Percentiles rank a stretch among this genome's conserved stretches.
phyloP scores from a whole-genome alignment of 2,113 vertebrate species.

The Nansenia antarctica region DNA sequence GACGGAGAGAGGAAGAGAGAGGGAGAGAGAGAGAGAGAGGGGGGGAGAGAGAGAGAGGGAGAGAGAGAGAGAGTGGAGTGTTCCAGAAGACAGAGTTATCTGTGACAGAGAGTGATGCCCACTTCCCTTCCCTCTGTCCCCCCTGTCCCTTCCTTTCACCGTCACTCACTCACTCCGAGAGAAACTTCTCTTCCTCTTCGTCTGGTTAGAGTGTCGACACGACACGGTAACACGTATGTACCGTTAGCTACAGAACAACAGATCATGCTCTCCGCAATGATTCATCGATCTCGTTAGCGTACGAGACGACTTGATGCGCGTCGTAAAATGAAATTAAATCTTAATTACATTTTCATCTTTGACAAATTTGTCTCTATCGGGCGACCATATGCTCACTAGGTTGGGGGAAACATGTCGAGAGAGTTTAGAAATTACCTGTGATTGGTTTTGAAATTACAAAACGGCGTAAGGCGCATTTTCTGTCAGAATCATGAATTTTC shows the following conservation, averaged over 20 bases:
- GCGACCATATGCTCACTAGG: constrained; percentile 62
- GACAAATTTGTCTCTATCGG: constrained; percentile 61
- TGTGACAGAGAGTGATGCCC: constrained; percentile 67
- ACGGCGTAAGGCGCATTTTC: constrained; percentile 47
- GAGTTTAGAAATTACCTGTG: constrained; percentile 31
- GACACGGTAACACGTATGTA: not conserved
- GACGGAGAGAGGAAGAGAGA: constrained; percentile 48
- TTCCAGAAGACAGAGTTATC: constrained; percentile 48
- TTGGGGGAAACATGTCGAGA: constrained; percentile 9
- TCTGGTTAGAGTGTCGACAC: not conserved
- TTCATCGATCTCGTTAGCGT: constrained; percentile 63
- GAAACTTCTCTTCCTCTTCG: not conserved
- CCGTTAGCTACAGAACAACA: not conserved
- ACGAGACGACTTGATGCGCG: constrained; percentile 64
- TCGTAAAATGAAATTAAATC: constrained; percentile 71
- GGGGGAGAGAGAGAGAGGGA: constrained; percentile 26
- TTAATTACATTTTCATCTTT: constrained; percentile 68
- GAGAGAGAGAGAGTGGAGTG: constrained; percentile 46
- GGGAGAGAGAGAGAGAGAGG: constrained; percentile 32
- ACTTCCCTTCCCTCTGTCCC: constrained; percentile 46
- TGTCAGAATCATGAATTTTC: constrained; percentile 47
- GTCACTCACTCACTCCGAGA: not conserved
- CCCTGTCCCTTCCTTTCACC: constrained; percentile 40
- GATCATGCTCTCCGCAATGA: constrained; percentile 36
- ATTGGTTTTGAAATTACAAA: constrained; percentile 51